Conservation (phyloP, 1,140 invertebrate genomes). For the Neodiprion lecontei region DNA sequence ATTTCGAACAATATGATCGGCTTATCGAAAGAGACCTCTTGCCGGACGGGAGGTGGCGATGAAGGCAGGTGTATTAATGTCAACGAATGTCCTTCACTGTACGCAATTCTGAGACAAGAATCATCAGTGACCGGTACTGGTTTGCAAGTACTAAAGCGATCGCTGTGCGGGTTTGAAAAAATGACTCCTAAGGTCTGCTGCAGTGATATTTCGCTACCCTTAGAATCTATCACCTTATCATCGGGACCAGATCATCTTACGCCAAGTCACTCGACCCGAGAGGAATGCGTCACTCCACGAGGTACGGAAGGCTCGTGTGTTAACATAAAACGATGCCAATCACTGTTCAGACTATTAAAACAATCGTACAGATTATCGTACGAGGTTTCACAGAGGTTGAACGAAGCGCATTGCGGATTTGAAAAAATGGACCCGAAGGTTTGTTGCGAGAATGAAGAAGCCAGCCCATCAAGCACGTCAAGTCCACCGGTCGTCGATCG, state of each 20-base stretch:
- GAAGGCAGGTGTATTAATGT: not conserved
- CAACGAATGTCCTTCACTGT: not conserved
- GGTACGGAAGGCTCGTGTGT: slow-evolving; percentile 23
- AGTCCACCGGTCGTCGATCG: slow-evolving; percentile 9
- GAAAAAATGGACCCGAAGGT: slow-evolving; percentile 57
- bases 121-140: not conserved
- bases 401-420: slow-evolving; percentile 55
- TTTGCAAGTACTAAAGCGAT: not conserved
- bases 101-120: not conserved
- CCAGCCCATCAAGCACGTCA: not conserved
- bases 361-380: slow-evolving; percentile 38
- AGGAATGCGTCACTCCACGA: slow-evolving; percentile 14
- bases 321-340: slow-evolving; percentile 26
- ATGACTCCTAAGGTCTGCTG: slow-evolving; percentile 59
- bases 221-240: not conserved
- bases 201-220: not conserved
- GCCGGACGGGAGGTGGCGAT: not conserved
- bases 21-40: not conserved
- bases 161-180: slow-evolving; percentile 58
- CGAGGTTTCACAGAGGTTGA: slow-evolving; percentile 43
- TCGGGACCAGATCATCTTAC: not conserved
- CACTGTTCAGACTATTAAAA: slow-evolving; percentile 15
- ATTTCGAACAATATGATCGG: not conserved
- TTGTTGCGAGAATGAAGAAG: slow-evolving; percentile 42
- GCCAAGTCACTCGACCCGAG: not conserved